phyloP scores from a whole-genome alignment of 2,113 vertebrate genomes.

The Tetrao urogallus region DNA sequence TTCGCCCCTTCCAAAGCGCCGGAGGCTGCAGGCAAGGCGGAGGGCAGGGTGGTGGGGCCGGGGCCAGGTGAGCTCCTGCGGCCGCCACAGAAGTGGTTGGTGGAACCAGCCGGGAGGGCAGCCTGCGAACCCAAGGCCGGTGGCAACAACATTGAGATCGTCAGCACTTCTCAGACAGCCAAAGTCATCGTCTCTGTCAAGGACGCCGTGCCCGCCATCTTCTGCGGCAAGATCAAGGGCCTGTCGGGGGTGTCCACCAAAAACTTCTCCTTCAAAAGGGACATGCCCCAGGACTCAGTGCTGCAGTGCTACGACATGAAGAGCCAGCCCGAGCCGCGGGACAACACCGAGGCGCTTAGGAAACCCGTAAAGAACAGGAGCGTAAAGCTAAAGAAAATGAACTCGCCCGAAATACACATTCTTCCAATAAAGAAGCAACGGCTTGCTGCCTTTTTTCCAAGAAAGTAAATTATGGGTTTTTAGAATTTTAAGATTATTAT shows the following conservation, averaged over 20 bases:
- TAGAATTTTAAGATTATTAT: conserved; percentile 81
- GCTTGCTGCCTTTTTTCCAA: conserved; percentile 93
- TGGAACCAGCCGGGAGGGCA: conserved; percentile 76
- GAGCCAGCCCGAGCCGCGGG: conserved; percentile 82
- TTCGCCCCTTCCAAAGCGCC: conserved; percentile 62
- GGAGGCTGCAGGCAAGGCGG: conserved; percentile 64
- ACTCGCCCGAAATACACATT: conserved; percentile 98
- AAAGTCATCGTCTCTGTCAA: conserved; percentile 98
- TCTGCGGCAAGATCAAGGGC: conserved; percentile 97
- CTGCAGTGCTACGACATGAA: conserved; percentile 87
- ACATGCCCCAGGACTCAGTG: conserved; percentile 86
- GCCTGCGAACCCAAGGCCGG: conserved; percentile 81
- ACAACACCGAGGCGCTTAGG: conserved; percentile 84
- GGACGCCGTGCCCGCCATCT: conserved; percentile 93
- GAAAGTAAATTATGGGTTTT: conserved; percentile 90
- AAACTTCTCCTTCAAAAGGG: conserved; percentile 98
- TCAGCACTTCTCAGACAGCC: conserved; percentile 91
- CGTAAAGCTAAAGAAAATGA: conserved; percentile 98
- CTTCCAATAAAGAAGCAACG: conserved; percentile 99
- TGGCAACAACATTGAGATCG: conserved; percentile 87
- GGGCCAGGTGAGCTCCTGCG: conserved; percentile 82
- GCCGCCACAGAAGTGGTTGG: conserved; percentile 88
- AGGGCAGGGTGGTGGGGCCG: conserved; percentile 77
- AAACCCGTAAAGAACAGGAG: conserved; percentile 92
- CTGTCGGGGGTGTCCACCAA: conserved; percentile 97